Conservation (phyloP, 2,888 invertebrate species). For the Fabriciana adippe region DNA sequence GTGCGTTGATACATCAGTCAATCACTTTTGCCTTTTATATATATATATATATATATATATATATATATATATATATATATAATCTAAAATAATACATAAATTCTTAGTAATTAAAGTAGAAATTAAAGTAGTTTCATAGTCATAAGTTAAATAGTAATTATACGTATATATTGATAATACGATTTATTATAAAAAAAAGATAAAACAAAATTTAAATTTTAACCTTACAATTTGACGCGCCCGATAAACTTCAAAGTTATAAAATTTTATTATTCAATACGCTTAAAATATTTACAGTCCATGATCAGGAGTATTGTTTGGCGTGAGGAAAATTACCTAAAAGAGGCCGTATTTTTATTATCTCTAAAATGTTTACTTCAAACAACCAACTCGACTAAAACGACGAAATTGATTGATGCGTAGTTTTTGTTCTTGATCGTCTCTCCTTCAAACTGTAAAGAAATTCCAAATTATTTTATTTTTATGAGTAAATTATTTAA, state of each 20-base stretch:
- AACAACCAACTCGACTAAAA: constrained; percentile 6
- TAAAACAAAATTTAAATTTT: constrained; percentile 15
- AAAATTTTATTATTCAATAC: constrained; percentile 23
- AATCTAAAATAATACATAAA: no score
- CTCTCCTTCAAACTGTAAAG: background rate
- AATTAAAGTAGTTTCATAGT: no score
- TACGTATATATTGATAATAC: background rate
- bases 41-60: no score
- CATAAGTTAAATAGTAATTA: no score
- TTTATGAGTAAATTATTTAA: no score
- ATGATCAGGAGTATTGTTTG: constrained; percentile 21
- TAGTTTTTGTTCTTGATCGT: background rate
- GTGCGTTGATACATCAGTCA: no score
- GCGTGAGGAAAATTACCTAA: constrained; percentile 5
- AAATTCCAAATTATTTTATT: background rate
- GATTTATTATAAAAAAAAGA: background rate
- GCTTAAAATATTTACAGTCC: constrained; percentile 27
- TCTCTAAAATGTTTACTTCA: constrained; percentile 6
- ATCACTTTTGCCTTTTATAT: no score
- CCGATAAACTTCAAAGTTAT: constrained; percentile 24
- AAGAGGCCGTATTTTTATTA: constrained; percentile 2
- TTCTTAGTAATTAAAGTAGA: no score
- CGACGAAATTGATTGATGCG: constrained; percentile 1
- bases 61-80: no score
- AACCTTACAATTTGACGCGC: constrained; percentile 12